Percentiles rank a stretch among this genome's conserved stretches.
phyloP scores from a whole-genome alignment of 2,888 invertebrate species.

The Standfussiana lucernea region DNA sequence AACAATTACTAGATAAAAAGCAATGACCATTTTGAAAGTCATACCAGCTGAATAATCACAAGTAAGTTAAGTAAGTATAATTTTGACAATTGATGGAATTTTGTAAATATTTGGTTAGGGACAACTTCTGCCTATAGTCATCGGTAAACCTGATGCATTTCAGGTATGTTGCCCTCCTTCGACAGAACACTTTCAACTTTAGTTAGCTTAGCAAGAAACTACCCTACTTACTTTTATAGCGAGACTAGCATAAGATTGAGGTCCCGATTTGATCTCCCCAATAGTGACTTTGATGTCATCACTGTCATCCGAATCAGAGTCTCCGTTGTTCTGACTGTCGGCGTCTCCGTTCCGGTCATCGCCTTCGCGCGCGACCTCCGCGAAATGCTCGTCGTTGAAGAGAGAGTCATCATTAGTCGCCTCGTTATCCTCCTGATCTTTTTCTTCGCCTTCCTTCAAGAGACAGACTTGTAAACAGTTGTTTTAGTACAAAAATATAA shows the following conservation, averaged over 20 bases:
- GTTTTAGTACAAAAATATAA: background rate
- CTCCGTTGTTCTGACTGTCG: constrained; percentile 90
- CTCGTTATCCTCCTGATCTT: constrained; percentile 87
- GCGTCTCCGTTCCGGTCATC: constrained; percentile 85
- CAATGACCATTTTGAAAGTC: background rate
- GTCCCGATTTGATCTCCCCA: constrained; percentile 95
- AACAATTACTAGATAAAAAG: background rate
- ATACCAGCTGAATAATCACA: background rate
- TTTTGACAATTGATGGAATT: background rate
- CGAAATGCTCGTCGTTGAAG: constrained; percentile 88
- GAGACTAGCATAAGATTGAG: constrained; percentile 92
- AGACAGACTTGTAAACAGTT: background rate
- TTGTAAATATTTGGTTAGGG: background rate
- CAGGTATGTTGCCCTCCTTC: background rate
- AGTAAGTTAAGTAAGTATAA: background rate
- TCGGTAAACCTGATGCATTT: background rate
- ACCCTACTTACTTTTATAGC: constrained; percentile 92
- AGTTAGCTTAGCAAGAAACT: background rate
- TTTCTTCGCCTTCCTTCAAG: constrained; percentile 82
- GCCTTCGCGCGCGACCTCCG: constrained; percentile 84
- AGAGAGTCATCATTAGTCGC: constrained; percentile 88
- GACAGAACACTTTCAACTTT: background rate
- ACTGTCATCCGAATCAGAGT: constrained; percentile 93
- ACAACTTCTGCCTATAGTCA: background rate
- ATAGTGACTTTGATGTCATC: constrained; percentile 98